A percentile compares a stretch with the other conserved stretches of the same genome.
Evolutionary conservation across 2,113 vertebrate genomes (phyloP).

Genomic region (Tetrao urogallus): DNA sequence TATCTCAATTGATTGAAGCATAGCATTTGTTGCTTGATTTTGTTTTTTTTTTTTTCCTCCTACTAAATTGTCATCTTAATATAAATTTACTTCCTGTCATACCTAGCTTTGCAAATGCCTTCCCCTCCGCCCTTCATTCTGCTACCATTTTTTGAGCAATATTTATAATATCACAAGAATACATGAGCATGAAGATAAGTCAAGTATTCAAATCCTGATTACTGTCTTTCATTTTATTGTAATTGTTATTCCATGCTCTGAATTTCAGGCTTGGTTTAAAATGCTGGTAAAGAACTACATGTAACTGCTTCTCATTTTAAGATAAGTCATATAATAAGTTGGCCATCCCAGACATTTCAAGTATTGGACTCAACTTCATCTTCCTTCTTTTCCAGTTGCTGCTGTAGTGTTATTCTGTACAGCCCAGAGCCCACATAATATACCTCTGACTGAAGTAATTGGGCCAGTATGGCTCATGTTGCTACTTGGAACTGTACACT

Average conservation of each 20-base stretch:
- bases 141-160: not conserved
- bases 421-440: constrained; percentile 85
- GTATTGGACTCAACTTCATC: constrained; percentile 3
- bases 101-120: not conserved
- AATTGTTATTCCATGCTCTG: not conserved
- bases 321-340: not conserved
- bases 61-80: not conserved
- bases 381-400: constrained; percentile 82
- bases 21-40: not conserved
- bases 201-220: not conserved
- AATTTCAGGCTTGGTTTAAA: not conserved
- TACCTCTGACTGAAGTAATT: constrained; percentile 94
- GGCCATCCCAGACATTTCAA: not conserved
- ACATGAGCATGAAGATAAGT: not conserved
- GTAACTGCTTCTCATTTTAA: not conserved
- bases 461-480: constrained; percentile 95
- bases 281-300: not conserved
- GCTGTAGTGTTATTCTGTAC: constrained; percentile 87
- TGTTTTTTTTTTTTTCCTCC: not conserved
- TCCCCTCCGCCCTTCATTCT: not conserved
- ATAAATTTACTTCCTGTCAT: not conserved
- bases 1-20: not conserved
- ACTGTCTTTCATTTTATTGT: not conserved
- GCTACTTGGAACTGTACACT: constrained; percentile 96
- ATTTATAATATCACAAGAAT: not conserved